Evolutionary conservation across 2,797 vertebrate genomes (phyloP), one percentile per base, ranked within the genome.

Genomic region (Allobates femoralis): DNA sequence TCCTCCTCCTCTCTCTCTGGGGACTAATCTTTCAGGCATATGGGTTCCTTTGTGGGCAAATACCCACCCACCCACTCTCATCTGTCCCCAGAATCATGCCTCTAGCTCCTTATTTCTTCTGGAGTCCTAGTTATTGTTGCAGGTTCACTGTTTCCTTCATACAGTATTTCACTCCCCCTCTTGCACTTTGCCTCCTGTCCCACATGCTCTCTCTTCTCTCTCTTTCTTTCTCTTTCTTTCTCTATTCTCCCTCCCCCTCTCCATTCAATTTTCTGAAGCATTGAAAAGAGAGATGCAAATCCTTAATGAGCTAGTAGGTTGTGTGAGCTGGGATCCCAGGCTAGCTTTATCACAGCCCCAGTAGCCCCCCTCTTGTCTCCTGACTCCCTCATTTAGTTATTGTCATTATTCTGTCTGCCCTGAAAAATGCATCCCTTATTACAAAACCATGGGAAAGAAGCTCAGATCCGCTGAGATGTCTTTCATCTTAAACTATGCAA

Each of bases 141-240:
- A 50, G 2, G 28, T 16, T 23, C 16, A 34, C 64, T 12, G 51
- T 19, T 34, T 30, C 60, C 18, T 34, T 56, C n/a, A 56, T 19
- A 18, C 64, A 53, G 46, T 28, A 16, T 74, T 83, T 58, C 53
- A 83, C 81, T 73, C 81, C 58, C 32, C 55, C 75, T 55, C 21
- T 67, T 85, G 84, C 79, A 79, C 64, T 85, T 85, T 85, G 84
- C 55, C 67, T 80, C 84, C 53, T 83, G 81, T 73, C 46, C 67
- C 67, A 53, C n/a, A 83, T 60, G 53, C 34, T 26, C 56, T 62
- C 78, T 41, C 56, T 23, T 62, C 28, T 51, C 55, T 32, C 60
- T 74, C 7, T 79, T 51, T 41, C 55, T 76, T 67, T n/a, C n/a
- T n/a, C 34, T 62, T 41, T 51, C 55, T 32, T 74, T 74, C 7